These are phyloP conservation scores for Doryteuthis pealeii DNA, from an alignment of 1,140 invertebrate genomes.

Conservation along the genomic window DNA sequence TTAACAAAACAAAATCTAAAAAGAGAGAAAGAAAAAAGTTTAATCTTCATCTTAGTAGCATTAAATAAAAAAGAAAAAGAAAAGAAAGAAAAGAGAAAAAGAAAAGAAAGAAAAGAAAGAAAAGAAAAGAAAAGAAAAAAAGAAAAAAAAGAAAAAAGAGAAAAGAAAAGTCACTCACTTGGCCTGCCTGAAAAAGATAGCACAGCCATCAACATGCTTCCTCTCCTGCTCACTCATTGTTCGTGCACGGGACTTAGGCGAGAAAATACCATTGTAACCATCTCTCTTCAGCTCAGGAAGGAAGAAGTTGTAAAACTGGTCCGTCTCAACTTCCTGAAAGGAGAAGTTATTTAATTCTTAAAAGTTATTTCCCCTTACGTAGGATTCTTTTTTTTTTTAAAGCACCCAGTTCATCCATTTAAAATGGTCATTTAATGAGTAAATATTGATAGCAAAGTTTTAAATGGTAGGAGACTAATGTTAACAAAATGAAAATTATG, in stretches of 20 bases:
- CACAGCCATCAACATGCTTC: conserved; percentile 98
- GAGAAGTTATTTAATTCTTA: background rate
- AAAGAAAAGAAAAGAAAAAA: background rate
- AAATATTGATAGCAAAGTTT: too few species aligned
- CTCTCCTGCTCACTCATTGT: conserved; percentile 96
- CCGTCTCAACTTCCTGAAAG: conserved; percentile 94
- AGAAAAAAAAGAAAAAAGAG: background rate
- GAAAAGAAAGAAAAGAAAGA: too few species aligned
- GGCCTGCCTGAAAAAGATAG: conserved; percentile 89
- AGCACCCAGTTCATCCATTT: too few species aligned
- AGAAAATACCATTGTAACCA: conserved; percentile 98
- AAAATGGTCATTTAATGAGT: too few species aligned
- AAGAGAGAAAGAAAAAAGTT: background rate
- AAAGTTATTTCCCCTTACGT: background rate
- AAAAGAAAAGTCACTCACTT: conserved; percentile 72
- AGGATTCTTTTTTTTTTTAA: too few species aligned
- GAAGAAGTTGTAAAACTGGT: conserved; percentile 98
- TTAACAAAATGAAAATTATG: too few species aligned
- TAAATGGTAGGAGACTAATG: too few species aligned
- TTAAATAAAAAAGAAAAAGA: background rate
- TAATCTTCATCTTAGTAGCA: background rate
- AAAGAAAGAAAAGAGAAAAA: too few species aligned
- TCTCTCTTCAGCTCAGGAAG: conserved; percentile 89
- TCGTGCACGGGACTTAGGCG: conserved; percentile 96
- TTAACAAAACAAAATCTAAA: conserved; percentile 89